Percentiles rank a stretch among this genome's conserved stretches.
phyloP scores from a whole-genome alignment of 1,140 invertebrate species.

The Drosophila fuyamai region DNA sequence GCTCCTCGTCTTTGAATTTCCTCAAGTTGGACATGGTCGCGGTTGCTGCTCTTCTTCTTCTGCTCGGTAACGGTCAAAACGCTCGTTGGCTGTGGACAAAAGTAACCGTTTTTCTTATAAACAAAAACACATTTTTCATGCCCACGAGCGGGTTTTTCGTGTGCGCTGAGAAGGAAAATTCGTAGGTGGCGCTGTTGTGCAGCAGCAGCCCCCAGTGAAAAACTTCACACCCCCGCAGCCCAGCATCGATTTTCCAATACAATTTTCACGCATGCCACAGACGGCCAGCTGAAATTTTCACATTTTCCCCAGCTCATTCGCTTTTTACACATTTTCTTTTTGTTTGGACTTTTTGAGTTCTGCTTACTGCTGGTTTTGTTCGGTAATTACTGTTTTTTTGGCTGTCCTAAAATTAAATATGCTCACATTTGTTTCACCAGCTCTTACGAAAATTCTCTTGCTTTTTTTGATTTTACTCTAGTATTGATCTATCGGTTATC shows the following conservation, averaged over 20 bases:
- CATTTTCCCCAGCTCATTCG: not conserved
- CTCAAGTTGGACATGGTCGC: conserved; percentile 87
- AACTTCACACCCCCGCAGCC: conserved; percentile 61
- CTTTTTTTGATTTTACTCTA: conserved; percentile 34
- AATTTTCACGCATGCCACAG: conserved; percentile 54
- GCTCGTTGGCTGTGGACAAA: conserved; percentile 42
- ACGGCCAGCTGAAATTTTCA: conserved; percentile 9
- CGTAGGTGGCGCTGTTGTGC: conserved; percentile 64
- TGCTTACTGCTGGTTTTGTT: conserved; percentile 6
- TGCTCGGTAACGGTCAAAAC: conserved; percentile 53
- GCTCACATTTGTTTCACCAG: conserved; percentile 75
- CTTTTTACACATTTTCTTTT: conserved; percentile 4
- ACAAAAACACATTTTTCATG: conserved; percentile 72
- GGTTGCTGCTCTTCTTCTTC: conserved; percentile 56
- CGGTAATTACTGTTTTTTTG: conserved; percentile 21
- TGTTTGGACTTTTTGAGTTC: not conserved
- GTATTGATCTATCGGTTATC: conserved; percentile 34
- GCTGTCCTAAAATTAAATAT: conserved; percentile 54
- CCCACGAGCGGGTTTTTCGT: conserved; percentile 30
- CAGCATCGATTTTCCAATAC: conserved; percentile 71
- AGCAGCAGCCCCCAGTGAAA: conserved; percentile 64
- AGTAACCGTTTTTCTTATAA: conserved; percentile 42
- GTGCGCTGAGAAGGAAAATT: conserved; percentile 31
- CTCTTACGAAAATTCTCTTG: conserved; percentile 76
- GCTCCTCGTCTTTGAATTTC: conserved; percentile 93